Evolutionary conservation across 2,888 invertebrate species (phyloP).

Genomic region (Anarsia innoxiella): DNA sequence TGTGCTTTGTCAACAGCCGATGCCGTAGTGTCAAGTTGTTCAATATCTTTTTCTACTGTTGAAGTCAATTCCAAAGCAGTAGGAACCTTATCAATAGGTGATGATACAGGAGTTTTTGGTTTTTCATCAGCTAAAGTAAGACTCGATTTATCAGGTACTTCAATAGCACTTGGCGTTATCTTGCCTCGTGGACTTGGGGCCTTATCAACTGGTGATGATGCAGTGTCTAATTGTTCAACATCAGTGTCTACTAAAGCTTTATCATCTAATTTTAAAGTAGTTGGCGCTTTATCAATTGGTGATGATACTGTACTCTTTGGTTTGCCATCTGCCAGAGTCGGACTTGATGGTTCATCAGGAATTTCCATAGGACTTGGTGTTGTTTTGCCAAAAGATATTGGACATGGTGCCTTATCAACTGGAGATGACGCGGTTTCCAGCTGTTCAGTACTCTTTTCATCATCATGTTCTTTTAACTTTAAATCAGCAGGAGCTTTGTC

Average conservation of each 20-base stretch:
- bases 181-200: background rate
- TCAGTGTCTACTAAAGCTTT: no score
- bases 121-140: background rate
- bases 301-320: no score
- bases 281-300: background rate
- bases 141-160: background rate
- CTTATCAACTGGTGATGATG: background rate
- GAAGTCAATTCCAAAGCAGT: no score
- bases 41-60: no score
- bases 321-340: background rate
- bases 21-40: no score
- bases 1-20: background rate
- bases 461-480: constrained; percentile 15
- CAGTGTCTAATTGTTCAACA: no score
- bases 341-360: background rate
- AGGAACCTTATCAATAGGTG: background rate
- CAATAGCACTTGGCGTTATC: background rate
- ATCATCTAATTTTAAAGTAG: background rate
- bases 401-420: background rate
- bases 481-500: background rate
- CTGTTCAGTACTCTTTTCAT: background rate
- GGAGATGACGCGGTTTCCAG: constrained; percentile 11
- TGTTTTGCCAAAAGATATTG: background rate
- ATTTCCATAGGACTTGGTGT: background rate
- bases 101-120: no score